phyloP scores from a whole-genome alignment of 2,113 vertebrate genomes.

The Todiramphus chloris region DNA sequence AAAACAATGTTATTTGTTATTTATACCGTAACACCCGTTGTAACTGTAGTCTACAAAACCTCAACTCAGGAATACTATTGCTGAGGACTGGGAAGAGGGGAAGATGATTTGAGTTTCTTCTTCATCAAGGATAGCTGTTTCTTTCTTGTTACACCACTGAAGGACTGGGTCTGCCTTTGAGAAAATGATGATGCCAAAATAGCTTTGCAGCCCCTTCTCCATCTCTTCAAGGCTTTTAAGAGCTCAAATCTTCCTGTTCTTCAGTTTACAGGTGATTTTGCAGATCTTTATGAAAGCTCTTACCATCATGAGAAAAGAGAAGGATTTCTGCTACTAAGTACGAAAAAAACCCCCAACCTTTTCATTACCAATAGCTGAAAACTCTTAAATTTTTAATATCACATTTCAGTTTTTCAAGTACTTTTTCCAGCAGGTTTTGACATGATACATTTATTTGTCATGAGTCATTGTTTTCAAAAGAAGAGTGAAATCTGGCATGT shows the following conservation, averaged over 20 bases:
- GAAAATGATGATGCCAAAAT: not conserved
- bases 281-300: not conserved
- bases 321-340: not conserved
- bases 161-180: not conserved
- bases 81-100: not conserved
- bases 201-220: not conserved
- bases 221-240: not conserved
- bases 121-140: not conserved
- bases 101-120: not conserved
- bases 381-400: not conserved
- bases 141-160: not conserved
- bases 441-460: not conserved
- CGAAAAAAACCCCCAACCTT: not conserved
- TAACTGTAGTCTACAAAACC: not conserved
- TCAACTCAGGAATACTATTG: not conserved
- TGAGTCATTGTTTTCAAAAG: not conserved
- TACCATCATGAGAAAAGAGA: not conserved
- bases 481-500: not conserved
- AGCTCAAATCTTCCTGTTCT: not conserved
- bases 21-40: not conserved
- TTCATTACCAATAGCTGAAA: not conserved
- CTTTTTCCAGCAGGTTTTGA: not conserved
- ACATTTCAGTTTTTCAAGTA: not conserved
- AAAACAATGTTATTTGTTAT: not conserved
- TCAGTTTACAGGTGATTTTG: not conserved